Percentiles rank a stretch among this genome's conserved stretches.
Conservation (phyloP, 2,797 vertebrate genomes). For the Phoxinus dragarum region DNA sequence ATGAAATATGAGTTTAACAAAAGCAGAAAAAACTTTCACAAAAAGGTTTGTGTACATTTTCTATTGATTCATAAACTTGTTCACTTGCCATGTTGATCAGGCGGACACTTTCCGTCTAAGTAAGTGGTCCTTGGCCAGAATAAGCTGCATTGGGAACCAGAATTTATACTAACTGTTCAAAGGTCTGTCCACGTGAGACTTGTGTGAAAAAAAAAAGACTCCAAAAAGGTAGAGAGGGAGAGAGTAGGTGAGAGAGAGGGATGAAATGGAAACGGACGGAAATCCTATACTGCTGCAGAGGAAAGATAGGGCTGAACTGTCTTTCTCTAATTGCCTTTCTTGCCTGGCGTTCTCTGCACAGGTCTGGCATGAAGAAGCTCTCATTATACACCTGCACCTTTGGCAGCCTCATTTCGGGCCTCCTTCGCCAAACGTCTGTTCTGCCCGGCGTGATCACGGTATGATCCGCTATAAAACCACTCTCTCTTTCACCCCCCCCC, state of each 20-base stretch:
- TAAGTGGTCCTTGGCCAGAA: slow-evolving; percentile 14
- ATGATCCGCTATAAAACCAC: slow-evolving; percentile 54
- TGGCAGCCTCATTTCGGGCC: slow-evolving; percentile 60
- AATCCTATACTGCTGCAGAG: slow-evolving; percentile 53
- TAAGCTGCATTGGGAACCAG: background rate
- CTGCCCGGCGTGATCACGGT: slow-evolving; percentile 49
- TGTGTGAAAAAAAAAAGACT: background rate
- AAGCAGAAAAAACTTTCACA: background rate
- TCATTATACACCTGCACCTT: slow-evolving; percentile 64
- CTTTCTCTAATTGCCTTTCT: slow-evolving; percentile 63
- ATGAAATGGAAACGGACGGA: slow-evolving; percentile 37
- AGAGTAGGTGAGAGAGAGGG: background rate
- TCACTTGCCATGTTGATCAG: background rate
- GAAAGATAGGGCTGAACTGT: slow-evolving; percentile 54
- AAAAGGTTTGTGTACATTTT: background rate
- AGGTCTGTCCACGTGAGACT: background rate
- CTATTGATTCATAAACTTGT: background rate
- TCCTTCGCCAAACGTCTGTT: slow-evolving; percentile 60
- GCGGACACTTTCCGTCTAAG: background rate
- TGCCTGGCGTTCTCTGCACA: slow-evolving; percentile 57
- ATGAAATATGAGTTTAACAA: background rate
- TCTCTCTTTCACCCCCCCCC: slow-evolving; percentile 38
- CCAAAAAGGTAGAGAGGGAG: background rate
- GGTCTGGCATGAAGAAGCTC: slow-evolving; percentile 59
- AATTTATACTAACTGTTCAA: slow-evolving; percentile 1